phyloP scores from a whole-genome alignment of 1,140 invertebrate species.

The Apocrypta bakeri region DNA sequence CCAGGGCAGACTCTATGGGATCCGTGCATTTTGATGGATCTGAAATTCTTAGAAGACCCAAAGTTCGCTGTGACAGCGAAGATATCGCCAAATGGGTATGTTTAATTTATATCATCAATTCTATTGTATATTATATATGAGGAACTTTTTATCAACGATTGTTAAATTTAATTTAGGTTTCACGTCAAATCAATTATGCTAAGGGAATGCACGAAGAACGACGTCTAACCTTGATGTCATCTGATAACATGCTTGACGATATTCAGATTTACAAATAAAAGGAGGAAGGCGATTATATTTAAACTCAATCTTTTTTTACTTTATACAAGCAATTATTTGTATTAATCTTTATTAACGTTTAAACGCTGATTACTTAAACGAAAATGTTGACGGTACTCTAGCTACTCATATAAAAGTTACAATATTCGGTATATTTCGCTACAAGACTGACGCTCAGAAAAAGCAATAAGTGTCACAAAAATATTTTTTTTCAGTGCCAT shows the following conservation, averaged over 20 bases:
- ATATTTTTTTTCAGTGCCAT: slow-evolving; percentile 43
- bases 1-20: slow-evolving; percentile 75
- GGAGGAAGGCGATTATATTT: slow-evolving; percentile 44
- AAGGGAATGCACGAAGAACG: slow-evolving; percentile 90
- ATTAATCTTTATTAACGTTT: slow-evolving; percentile 6
- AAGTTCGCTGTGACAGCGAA: slow-evolving; percentile 88
- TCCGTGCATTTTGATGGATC: slow-evolving; percentile 69
- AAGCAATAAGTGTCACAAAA: slow-evolving; percentile 38
- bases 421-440: slow-evolving; percentile 30
- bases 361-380: neutral
- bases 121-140: neutral
- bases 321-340: slow-evolving; percentile 5
- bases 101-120: slow-evolving; percentile 54
- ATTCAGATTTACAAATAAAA: slow-evolving; percentile 70
- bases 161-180: slow-evolving; percentile 71
- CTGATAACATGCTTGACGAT: slow-evolving; percentile 72
- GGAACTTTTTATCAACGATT: neutral
- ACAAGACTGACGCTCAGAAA: slow-evolving; percentile 47
- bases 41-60: slow-evolving; percentile 80
- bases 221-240: slow-evolving; percentile 69
- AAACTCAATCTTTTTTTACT: slow-evolving; percentile 19
- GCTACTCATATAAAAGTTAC: slow-evolving; percentile 30
- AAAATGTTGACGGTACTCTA: neutral
- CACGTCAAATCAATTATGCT: slow-evolving; percentile 88
- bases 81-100: slow-evolving; percentile 86